Base-by-base conservation (phyloP, 2,797 vertebrate genomes). In the Micropoecilia bifurca region DNA sequence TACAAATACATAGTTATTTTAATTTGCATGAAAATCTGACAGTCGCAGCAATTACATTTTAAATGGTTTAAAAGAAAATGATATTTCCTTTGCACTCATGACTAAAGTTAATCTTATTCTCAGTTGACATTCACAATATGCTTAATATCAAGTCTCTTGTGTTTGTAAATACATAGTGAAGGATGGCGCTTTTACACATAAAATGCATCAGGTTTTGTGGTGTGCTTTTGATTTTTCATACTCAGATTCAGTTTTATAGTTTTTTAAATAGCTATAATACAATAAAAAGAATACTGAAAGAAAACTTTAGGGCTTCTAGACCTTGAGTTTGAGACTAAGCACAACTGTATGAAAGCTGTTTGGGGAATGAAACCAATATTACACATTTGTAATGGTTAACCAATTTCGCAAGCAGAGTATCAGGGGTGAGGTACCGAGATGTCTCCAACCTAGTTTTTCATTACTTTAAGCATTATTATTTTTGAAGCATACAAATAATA, bases 381-480 rank as follows among this genome's bases (percentile, higher is more conserved):
- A 73, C 36, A 69, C 1, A 55, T 30, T 30, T 80, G 72, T 87
- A 86, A 91, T 89, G 82, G 76, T 81, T 89, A 66, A 90, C 85
- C 87, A 88, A 73, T 48, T 81, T 82, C 61, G 84, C 79, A 45
- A 57, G 86, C 85, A 83, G 33, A 36, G 3, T 63, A 47, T 79
- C 63, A 48, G 76, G 55, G 89, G 81, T 91, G 83, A 91, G 84
- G 84, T 82, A 84, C 91, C 79, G 43, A 77, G 69, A 83, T 84
- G 80, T 88, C 73, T 85, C 9, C 45, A 57, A 18, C 10, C 53
- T 63, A 73, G 3, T 76, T 46, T 55, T 55, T n/a, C 25, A 55
- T n/a, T 12, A 55, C 25, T n/a, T 55, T n/a, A 55, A 73, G 83
- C 77, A 85, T 12, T 53, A 16, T 28, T 14, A 18, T 79, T 81